A percentile compares a stretch with the other conserved stretches of the same genome.
phyloP scores from a whole-genome alignment of 2,113 vertebrate genomes.

The Aleadryas rufinucha region DNA sequence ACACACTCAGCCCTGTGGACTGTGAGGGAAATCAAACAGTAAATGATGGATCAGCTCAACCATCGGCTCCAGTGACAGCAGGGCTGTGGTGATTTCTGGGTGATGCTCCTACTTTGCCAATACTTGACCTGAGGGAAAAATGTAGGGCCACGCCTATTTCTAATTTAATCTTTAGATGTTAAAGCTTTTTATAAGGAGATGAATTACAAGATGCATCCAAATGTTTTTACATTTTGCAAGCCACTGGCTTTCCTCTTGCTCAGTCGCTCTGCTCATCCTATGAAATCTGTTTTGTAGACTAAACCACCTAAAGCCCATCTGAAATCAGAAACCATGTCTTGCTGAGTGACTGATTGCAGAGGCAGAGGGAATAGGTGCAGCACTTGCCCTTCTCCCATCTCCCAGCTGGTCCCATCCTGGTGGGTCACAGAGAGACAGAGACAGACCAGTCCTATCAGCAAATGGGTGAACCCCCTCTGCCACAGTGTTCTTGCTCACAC shows the following conservation, averaged over 20 bases:
- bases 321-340: background rate
- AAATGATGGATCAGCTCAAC: background rate
- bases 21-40: background rate
- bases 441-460: background rate
- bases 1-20: background rate
- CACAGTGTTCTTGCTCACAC: rapidly evolving
- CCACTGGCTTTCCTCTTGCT: background rate
- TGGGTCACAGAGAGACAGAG: background rate
- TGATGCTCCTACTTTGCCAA: background rate
- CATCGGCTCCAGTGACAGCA: background rate
- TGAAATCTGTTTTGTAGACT: background rate
- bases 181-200: background rate
- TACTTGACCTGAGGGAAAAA: background rate
- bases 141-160: background rate
- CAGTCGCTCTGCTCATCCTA: background rate
- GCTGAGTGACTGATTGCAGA: background rate
- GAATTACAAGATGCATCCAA: background rate
- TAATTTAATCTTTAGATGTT: background rate
- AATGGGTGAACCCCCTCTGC: background rate
- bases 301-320: background rate
- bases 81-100: background rate
- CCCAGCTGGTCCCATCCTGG: background rate
- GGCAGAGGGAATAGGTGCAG: background rate
- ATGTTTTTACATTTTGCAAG: background rate
- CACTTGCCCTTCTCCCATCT: background rate